These are phyloP conservation scores for Microcebus jonahi DNA, from an alignment of 2,113 vertebrate species.

Conservation along the genomic window DNA sequence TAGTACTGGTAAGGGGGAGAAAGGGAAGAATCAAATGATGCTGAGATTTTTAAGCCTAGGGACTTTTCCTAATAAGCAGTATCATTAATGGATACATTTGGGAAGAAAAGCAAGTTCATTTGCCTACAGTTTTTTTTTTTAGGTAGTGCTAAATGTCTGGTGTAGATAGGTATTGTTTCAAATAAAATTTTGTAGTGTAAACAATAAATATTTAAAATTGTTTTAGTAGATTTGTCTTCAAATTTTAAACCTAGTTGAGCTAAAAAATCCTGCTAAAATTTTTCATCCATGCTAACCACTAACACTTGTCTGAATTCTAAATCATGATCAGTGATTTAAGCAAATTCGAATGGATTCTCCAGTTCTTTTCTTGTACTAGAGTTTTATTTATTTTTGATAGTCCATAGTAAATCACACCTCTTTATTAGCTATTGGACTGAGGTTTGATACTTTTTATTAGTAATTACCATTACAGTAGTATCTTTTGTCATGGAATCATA, in stretches of 20 bases:
- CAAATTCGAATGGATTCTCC: not conserved
- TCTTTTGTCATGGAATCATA: constrained; percentile 47
- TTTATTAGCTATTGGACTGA: not conserved
- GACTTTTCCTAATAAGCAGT: not conserved
- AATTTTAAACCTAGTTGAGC: constrained; percentile 1
- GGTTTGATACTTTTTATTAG: not conserved
- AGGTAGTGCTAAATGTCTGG: not conserved
- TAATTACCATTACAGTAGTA: not conserved
- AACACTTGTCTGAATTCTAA: not conserved
- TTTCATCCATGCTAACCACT: not conserved
- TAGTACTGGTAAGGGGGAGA: not conserved
- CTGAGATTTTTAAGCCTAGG: not conserved
- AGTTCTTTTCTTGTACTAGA: not conserved
- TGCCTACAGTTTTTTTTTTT: not conserved
- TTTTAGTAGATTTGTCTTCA: constrained; percentile 33
- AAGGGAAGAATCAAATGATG: not conserved
- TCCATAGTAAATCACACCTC: constrained; percentile 20
- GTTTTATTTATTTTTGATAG: constrained; percentile 39
- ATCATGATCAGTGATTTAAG: not conserved
- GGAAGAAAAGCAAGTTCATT: not conserved
- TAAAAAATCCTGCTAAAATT: constrained; percentile 26
- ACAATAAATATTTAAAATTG: not conserved
- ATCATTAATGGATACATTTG: not conserved
- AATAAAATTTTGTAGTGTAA: not conserved
- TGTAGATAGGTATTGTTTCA: not conserved